Evolutionary conservation across 2,888 invertebrate genomes (phyloP).

Genomic region (Epistrophe eligans): DNA sequence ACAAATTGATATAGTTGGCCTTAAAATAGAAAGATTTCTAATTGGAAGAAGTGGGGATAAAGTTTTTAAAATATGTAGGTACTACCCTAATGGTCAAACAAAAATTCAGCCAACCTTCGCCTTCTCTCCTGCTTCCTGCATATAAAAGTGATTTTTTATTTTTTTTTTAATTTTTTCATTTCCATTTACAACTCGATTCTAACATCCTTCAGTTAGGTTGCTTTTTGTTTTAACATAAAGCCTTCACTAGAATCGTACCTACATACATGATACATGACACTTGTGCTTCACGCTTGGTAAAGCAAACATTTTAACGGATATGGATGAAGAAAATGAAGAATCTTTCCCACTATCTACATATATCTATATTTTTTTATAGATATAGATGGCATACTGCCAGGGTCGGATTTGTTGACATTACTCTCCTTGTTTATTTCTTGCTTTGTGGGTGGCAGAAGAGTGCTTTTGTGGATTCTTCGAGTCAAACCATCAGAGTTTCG

Average conservation of each 20-base stretch:
- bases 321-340: slow-evolving; percentile 56
- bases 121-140: not conserved
- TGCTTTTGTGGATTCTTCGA: not conserved
- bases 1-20: not conserved
- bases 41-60: slow-evolving; percentile 41
- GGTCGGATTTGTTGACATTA: not conserved
- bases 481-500: too few relatives aligned
- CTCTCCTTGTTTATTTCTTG: not conserved
- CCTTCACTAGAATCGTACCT: slow-evolving; percentile 56
- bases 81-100: slow-evolving; percentile 62
- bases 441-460: not conserved
- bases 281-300: slow-evolving; percentile 74
- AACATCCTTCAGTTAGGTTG: slow-evolving; percentile 10
- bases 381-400: not conserved
- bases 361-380: not conserved
- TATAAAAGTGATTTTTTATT: slow-evolving; percentile 1
- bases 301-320: slow-evolving; percentile 74
- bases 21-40: slow-evolving; percentile 24
- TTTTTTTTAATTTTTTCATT: slow-evolving; percentile 58
- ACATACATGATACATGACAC: slow-evolving; percentile 73
- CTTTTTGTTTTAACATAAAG: slow-evolving; percentile 22
- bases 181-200: slow-evolving; percentile 41
- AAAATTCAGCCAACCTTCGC: slow-evolving; percentile 62
- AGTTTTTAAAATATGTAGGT: slow-evolving; percentile 8
- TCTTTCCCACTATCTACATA: slow-evolving; percentile 17